Conservation (phyloP, 2,797 vertebrate genomes). For the Leptodactylus fallax region DNA sequence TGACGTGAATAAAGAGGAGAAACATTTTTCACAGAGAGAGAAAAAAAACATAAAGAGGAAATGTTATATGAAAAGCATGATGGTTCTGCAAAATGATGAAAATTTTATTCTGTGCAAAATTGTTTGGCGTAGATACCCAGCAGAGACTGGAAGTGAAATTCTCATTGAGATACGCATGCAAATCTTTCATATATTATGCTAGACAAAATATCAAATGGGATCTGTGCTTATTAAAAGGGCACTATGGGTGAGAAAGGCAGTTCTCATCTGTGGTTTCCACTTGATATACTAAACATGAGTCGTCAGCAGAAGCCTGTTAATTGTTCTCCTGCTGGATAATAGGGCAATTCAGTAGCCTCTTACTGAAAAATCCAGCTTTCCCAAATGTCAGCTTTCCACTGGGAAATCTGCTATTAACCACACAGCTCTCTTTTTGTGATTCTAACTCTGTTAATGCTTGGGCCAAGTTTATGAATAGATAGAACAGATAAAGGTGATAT, state of each 20-base stretch:
- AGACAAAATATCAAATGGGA: constrained; percentile 34
- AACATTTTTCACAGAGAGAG: neutral
- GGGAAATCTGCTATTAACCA: constrained; percentile 42
- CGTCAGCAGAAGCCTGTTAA: constrained; percentile 42
- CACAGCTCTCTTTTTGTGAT: constrained; percentile 3
- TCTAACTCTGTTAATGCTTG: constrained; percentile 13
- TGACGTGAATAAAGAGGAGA: neutral
- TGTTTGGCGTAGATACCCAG: constrained; percentile 6
- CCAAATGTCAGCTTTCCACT: constrained; percentile 32
- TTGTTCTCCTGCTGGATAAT: constrained; percentile 46
- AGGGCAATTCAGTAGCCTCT: constrained; percentile 35
- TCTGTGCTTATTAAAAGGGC: constrained; percentile 39
- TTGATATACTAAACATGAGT: constrained; percentile 35
- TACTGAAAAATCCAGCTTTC: constrained; percentile 19
- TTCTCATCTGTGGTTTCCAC: constrained; percentile 21
- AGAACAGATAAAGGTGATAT: neutral
- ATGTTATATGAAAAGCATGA: neutral
- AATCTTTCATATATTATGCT: constrained; percentile 49
- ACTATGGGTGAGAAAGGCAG: constrained; percentile 42
- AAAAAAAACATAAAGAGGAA: constrained; percentile 23
- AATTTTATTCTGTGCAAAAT: constrained; percentile 27
- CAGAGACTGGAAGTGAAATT: constrained; percentile 18
- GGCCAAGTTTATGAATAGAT: neutral
- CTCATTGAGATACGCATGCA: constrained; percentile 25
- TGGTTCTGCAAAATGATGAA: constrained; percentile 16